Base-by-base conservation (phyloP, 2,113 vertebrate species). In the Xiphias gladius region DNA sequence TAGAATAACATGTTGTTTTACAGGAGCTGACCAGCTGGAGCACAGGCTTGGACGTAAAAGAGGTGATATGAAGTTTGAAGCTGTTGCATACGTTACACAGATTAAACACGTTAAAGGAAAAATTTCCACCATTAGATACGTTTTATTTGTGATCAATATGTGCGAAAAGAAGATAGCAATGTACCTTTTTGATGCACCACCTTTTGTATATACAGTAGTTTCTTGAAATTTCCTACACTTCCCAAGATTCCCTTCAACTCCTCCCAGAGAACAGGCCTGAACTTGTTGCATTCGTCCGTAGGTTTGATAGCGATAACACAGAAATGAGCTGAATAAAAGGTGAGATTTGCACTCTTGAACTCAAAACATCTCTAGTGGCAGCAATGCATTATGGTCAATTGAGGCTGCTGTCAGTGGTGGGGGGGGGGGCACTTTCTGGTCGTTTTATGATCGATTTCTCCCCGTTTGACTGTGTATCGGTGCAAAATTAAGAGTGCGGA, bases 1-100 rank as follows among this genome's bases (percentile, higher is more conserved):
- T 35, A 92, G 81, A 73, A 87, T 30, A 84, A 86, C 83, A 87
- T 90, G 86, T 83, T 89, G 76, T 89, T 88, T 70, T 64, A 85
- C 62, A 20, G 10, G 26, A 72, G 13, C 24, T 20, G 7, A 22
- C n/a, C 43, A 17, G 17, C 24, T 24, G 54, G 22, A 80, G n/a
- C 17, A n/a, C 0, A n/a, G 6, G 2, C 41, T 10, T n/a, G 26
- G 55, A 39, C 12, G 26, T 30, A 20, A 37, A 57, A n/a, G 24
- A 77, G 11, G 46, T 35, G 19, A 41, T 7, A 2, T 4, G 20
- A 73, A 59, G 54, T 75, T 66, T 32, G 3, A 35, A 35, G 24
- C 41, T 63, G 52, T 10, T 74, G 26, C 28, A 19, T 19, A 64
- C 19, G 17, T 24, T 46, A 13, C 43, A 50, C 24, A 24, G 11